Evolutionary conservation across 2,888 invertebrate species (phyloP).

Genomic region (Sylvicola cinctus): DNA sequence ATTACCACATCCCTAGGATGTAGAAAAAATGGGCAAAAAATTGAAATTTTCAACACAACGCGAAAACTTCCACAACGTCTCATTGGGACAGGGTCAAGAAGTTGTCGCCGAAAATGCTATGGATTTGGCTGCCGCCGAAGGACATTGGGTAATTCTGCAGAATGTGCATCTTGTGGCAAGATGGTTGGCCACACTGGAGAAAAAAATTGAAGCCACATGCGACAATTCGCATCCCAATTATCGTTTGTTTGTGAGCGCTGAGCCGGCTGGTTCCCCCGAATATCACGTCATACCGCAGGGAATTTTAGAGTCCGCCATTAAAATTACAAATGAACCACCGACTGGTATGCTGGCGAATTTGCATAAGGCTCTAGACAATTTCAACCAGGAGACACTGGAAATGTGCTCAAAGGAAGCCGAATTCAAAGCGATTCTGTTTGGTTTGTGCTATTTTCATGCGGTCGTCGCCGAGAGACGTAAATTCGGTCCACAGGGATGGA

Average conservation of each 20-base stretch:
- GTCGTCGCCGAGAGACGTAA: slow-evolving; percentile 81
- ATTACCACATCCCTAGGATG: slow-evolving; percentile 33
- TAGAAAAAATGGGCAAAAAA: slow-evolving; percentile 65
- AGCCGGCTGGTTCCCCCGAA: slow-evolving; percentile 50
- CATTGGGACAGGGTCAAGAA: slow-evolving; percentile 88
- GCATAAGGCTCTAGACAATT: slow-evolving; percentile 81
- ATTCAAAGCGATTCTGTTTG: slow-evolving; percentile 75
- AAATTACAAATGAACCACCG: slow-evolving; percentile 91
- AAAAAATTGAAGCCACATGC: slow-evolving; percentile 68
- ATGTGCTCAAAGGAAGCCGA: slow-evolving; percentile 85
- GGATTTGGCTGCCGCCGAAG: slow-evolving; percentile 47
- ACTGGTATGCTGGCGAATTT: slow-evolving; percentile 88
- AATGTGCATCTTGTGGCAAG: slow-evolving; percentile 81
- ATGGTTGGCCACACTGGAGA: slow-evolving; percentile 77
- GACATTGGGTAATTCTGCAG: slow-evolving; percentile 87
- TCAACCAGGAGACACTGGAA: slow-evolving; percentile 79
- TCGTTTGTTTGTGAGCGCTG: slow-evolving; percentile 68
- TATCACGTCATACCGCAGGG: slow-evolving; percentile 59
- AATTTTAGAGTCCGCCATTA: slow-evolving; percentile 79
- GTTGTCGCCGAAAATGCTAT: slow-evolving; percentile 76
- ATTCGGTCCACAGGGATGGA: slow-evolving; percentile 34
- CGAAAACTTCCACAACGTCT: slow-evolving; percentile 80
- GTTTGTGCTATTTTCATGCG: slow-evolving; percentile 87
- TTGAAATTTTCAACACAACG: slow-evolving; percentile 59
- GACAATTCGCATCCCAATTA: slow-evolving; percentile 42